Percentiles rank a stretch among this genome's conserved stretches.
Conservation (phyloP, 2,113 vertebrate species). For the Athene noctua region DNA sequence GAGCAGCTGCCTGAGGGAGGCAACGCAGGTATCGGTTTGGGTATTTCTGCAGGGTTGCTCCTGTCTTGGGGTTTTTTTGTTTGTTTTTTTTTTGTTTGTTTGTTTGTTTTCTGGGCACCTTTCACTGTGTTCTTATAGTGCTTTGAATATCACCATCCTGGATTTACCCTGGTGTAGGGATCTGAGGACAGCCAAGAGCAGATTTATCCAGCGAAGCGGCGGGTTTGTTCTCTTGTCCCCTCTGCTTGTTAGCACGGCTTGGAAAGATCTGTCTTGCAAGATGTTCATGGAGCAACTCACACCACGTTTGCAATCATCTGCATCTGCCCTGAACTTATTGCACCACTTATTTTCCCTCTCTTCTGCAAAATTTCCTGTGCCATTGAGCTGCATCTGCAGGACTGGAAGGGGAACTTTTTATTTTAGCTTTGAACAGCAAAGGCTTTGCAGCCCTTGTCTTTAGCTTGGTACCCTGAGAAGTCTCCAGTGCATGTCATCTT, state of each 20-base stretch:
- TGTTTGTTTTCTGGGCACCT: not conserved
- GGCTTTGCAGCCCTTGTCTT: not conserved
- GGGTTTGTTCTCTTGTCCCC: not conserved
- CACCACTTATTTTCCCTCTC: not conserved
- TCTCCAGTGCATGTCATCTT: not conserved
- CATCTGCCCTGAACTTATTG: not conserved
- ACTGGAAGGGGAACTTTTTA: not conserved
- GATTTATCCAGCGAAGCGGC: not conserved
- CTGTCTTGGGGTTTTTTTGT: not conserved
- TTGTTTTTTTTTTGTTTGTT: not conserved
- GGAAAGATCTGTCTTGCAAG: not conserved
- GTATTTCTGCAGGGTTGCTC: not conserved
- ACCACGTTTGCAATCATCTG: not conserved
- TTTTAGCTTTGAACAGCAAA: not conserved
- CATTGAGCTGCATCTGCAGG: not conserved
- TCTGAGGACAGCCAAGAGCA: not conserved
- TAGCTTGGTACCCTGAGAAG: not conserved
- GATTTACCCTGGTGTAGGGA: not conserved
- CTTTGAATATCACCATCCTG: not conserved
- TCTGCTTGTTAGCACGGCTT: fast-evolving
- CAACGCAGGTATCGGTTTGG: not conserved
- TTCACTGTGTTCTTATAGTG: not conserved
- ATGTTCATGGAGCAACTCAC: not conserved
- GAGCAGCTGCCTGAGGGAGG: not conserved
- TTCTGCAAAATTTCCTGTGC: not conserved